Conservation (phyloP, 2,797 vertebrate species). For the Lacerta bilineata region DNA sequence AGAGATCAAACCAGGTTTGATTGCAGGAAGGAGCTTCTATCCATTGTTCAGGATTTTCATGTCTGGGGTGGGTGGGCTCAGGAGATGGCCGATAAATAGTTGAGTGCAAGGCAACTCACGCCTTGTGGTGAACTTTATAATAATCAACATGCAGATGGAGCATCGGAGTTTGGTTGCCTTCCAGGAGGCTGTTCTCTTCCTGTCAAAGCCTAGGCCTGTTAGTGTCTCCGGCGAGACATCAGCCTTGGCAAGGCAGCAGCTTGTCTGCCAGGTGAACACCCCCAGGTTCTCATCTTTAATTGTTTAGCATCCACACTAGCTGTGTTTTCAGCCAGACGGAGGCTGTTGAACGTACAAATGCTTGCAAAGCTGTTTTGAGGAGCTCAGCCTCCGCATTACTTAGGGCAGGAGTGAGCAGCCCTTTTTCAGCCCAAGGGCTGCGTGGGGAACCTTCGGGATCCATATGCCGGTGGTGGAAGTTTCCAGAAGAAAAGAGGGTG, state of each 20-base stretch:
- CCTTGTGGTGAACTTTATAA: background rate
- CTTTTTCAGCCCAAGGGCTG: background rate
- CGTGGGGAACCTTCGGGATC: background rate
- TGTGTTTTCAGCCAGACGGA: background rate
- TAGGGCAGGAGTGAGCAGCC: background rate
- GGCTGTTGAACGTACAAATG: slow-evolving; percentile 8
- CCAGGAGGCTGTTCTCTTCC: slow-evolving; percentile 10
- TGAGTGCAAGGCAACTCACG: background rate
- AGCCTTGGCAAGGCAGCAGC: background rate
- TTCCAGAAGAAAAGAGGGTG: background rate
- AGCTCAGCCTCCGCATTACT: background rate
- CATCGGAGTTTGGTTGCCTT: background rate
- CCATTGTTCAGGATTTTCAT: background rate
- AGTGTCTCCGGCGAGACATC: background rate
- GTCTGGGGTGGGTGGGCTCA: background rate
- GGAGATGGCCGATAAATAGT: background rate
- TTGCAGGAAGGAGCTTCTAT: background rate
- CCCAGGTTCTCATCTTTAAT: slow-evolving; percentile 6
- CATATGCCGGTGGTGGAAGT: background rate
- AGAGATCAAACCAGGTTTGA: slow-evolving; percentile 29
- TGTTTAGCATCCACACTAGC: slow-evolving; percentile 10
- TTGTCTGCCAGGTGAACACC: slow-evolving; percentile 16
- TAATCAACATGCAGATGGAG: background rate
- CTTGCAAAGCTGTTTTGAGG: slow-evolving; percentile 15
- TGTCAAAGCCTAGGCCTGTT: background rate